Conservation (phyloP, 2,888 invertebrate species). For the Malacosoma neustria region DNA sequence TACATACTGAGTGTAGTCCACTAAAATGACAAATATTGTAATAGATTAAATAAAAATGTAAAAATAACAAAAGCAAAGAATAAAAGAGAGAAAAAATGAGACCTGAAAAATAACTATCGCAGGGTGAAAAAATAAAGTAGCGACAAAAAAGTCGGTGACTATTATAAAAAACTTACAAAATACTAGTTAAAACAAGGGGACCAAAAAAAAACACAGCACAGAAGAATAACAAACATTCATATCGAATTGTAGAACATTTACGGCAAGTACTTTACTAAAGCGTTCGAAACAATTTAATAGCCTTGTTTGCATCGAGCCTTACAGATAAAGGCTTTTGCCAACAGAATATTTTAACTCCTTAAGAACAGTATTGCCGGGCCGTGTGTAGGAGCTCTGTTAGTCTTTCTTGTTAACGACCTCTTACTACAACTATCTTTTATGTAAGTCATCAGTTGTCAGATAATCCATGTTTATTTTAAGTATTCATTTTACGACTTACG, state of each 20-base stretch:
- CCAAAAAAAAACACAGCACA: too few relatives aligned
- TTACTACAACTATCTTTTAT: conserved; percentile 40
- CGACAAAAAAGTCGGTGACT: too few relatives aligned
- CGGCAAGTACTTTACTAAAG: background rate
- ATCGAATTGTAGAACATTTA: background rate
- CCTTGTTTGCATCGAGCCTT: conserved; percentile 4
- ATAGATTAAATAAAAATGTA: too few relatives aligned
- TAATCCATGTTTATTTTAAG: conserved; percentile 19
- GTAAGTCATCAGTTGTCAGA: conserved; percentile 29
- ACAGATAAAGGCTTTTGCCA: conserved; percentile 26
- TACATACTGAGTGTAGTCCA: background rate
- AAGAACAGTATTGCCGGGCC: conserved; percentile 45
- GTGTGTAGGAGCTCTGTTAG: conserved; percentile 50
- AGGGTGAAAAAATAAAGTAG: too few relatives aligned
- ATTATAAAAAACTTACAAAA: too few relatives aligned
- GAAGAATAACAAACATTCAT: too few relatives aligned
- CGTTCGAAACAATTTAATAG: background rate
- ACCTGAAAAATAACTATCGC: too few relatives aligned
- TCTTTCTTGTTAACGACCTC: conserved; percentile 46
- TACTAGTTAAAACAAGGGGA: too few relatives aligned
- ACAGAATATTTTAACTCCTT: conserved; percentile 41
- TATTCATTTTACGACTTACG: conserved; percentile 11
- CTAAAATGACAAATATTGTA: conserved; percentile 3
- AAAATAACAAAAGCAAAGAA: too few relatives aligned
- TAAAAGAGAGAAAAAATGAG: too few relatives aligned